Percentiles rank a stretch among this genome's conserved stretches.
Evolutionary conservation across 2,797 vertebrate species (phyloP).

Genomic region (Phrynocephalus guinanensis): DNA sequence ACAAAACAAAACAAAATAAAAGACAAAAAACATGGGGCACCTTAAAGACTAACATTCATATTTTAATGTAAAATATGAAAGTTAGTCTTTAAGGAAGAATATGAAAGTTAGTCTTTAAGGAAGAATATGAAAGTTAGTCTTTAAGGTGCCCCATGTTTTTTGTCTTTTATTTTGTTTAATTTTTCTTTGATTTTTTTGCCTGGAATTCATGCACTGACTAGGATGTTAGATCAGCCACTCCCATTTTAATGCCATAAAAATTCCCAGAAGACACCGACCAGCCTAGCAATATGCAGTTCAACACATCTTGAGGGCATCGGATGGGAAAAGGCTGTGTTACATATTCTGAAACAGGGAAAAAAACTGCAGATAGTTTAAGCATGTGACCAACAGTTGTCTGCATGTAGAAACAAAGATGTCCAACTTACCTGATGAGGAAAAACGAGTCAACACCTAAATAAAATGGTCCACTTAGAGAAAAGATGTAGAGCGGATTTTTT

Average conservation of each 20-base stretch:
- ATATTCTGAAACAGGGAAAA: background rate
- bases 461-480: slow-evolving; percentile 82
- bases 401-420: too few relatives aligned
- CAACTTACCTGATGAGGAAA: slow-evolving; percentile 85
- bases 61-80: too few relatives aligned
- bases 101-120: too few relatives aligned
- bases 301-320: background rate
- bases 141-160: too few relatives aligned
- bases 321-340: background rate
- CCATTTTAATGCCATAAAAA: background rate
- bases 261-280: background rate
- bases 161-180: too few relatives aligned
- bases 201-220: too few relatives aligned
- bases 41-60: too few relatives aligned
- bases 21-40: too few relatives aligned
- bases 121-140: too few relatives aligned
- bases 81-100: too few relatives aligned
- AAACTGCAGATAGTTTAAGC: background rate
- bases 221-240: background rate
- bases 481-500: slow-evolving; percentile 79
- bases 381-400: background rate
- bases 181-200: too few relatives aligned
- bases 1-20: too few relatives aligned
- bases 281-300: background rate
- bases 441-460: slow-evolving; percentile 89